Percentiles rank a stretch among this genome's conserved stretches.
Conservation (phyloP, 2,797 vertebrate species). For the Loriculus beryllinus region DNA sequence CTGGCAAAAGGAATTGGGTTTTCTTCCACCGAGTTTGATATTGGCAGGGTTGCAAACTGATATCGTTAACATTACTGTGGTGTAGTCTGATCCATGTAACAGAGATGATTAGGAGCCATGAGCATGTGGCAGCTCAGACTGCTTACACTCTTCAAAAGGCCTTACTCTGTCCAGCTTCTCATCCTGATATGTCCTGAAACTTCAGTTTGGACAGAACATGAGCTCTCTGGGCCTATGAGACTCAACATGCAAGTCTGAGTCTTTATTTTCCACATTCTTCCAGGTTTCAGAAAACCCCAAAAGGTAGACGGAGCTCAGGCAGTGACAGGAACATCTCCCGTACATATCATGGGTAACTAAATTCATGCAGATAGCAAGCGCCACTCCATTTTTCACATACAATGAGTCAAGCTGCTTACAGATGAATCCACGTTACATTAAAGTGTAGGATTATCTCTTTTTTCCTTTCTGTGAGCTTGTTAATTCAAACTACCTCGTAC, state of each 20-base stretch:
- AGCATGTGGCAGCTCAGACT: background rate
- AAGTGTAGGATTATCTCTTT: background rate
- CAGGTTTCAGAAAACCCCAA: background rate
- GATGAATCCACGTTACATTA: background rate
- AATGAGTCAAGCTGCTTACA: background rate
- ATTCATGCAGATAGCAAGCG: background rate
- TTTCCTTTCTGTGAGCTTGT: background rate
- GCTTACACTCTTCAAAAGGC: background rate
- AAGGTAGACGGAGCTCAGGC: background rate
- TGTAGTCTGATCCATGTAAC: background rate
- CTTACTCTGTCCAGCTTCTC: background rate
- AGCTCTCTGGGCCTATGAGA: background rate
- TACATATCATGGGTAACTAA: background rate
- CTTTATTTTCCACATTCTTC: background rate
- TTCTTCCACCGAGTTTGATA: background rate
- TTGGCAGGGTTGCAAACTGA: background rate
- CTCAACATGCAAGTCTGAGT: background rate
- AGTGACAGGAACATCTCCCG: background rate
- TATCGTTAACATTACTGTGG: background rate
- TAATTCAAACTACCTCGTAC: background rate
- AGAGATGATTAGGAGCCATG: background rate
- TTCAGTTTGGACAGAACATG: background rate
- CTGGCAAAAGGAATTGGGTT: background rate
- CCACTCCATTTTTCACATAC: background rate
- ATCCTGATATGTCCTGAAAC: rapidly evolving